These are phyloP conservation scores for Turritopsis dohrnii DNA, from an alignment of 30 jellyfish, hydroid and myxozoan genomes.

Conservation along the genomic window DNA sequence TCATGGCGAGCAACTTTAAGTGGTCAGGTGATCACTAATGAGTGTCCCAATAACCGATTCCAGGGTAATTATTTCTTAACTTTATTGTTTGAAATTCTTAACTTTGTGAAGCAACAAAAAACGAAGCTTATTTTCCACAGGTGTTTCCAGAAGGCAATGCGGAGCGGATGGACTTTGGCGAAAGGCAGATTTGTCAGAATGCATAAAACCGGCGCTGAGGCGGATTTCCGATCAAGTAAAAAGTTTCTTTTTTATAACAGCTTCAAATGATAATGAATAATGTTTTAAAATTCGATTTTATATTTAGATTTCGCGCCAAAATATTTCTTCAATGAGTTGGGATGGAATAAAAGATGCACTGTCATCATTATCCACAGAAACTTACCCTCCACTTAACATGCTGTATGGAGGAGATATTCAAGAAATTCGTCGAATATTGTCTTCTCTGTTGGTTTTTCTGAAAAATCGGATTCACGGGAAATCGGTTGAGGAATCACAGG, in stretches of 20 bases:
- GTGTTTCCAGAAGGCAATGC: conserved; percentile 20
- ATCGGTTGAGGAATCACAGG: conserved; percentile 14
- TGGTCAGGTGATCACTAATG: conserved; percentile 18
- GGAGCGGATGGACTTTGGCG: conserved; percentile 21
- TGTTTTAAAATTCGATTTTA: not conserved
- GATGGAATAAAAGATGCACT: not conserved
- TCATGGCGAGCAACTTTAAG: conserved; percentile 55
- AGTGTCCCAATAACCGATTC: conserved; percentile 46
- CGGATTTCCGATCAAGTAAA: not conserved
- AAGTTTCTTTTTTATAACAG: not conserved
- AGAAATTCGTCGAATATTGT: conserved; percentile 30
- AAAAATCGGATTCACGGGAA: conserved; percentile 10
- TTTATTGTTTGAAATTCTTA: not conserved
- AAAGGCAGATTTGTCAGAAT: conserved; percentile 24
- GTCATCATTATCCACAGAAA: conserved; percentile 11
- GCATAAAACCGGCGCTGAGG: conserved; percentile 14
- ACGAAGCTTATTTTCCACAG: not conserved
- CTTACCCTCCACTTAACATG: conserved; percentile 42
- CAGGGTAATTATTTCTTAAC: conserved; percentile 19
- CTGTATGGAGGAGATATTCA: conserved; percentile 82
- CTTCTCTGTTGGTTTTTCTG: conserved; percentile 2
- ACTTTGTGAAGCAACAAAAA: not conserved
- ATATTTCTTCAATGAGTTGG: not conserved
- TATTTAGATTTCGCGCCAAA: not conserved
- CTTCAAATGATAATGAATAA: not conserved